These are phyloP conservation scores for Ormyrus thymus DNA, from an alignment of 2,888 invertebrate genomes.

Conservation along the genomic window DNA sequence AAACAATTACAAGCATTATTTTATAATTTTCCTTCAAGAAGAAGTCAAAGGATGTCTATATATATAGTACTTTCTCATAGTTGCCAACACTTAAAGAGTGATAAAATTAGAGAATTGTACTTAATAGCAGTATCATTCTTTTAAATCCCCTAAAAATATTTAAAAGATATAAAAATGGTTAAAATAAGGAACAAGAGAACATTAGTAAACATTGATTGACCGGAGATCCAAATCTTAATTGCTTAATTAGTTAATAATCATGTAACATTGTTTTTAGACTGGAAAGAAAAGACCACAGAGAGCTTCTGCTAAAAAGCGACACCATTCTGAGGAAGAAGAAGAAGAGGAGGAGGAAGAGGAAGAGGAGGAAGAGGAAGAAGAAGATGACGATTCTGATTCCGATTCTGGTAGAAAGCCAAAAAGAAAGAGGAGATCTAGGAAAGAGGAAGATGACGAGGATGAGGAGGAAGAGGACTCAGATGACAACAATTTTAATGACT, in stretches of 20 bases:
- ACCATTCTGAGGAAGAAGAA: constrained; percentile 72
- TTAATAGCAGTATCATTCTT: no score
- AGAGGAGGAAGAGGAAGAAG: constrained; percentile 71
- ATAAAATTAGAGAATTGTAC: no score
- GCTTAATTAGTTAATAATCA: not conserved
- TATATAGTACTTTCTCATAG: no score
- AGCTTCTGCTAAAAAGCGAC: constrained; percentile 68
- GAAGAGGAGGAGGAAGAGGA: constrained; percentile 70
- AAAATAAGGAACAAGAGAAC: no score
- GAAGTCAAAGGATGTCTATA: no score
- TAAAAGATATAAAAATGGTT: no score
- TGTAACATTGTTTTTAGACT: constrained; percentile 31
- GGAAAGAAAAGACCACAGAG: constrained; percentile 67
- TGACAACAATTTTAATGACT: constrained; percentile 70
- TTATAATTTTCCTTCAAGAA: no score
- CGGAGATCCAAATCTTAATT: no score
- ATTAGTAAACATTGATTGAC: no score
- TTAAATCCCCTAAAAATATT: no score
- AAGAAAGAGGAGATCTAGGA: constrained; percentile 62
- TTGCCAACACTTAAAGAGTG: no score
- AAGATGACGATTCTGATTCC: constrained; percentile 71
- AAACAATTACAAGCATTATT: no score
- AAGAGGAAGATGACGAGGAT: constrained; percentile 67
- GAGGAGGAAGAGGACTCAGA: constrained; percentile 72
- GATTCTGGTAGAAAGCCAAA: constrained; percentile 68